Evolutionary conservation across 2,797 vertebrate genomes (phyloP), one percentile per base, ranked within the genome.

Genomic region (Haliaeetus vocifer): DNA sequence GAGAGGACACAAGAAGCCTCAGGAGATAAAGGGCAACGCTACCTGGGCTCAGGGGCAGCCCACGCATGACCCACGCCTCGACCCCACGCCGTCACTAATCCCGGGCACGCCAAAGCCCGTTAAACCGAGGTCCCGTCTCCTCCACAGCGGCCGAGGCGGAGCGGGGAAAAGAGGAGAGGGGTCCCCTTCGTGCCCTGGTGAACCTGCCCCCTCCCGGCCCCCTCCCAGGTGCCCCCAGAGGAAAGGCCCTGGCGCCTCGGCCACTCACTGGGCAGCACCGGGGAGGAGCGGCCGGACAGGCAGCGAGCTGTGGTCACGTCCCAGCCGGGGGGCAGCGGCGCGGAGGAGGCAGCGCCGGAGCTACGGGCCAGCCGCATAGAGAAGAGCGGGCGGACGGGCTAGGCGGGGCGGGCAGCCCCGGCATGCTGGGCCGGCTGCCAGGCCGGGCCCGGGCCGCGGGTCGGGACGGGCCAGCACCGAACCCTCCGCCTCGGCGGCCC

Each of bases 341-440:
- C 82, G 83, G 72, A 61, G 79, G 68, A 68, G 94, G 96, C 88
- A 87, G 86, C 95, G 71, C 80, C 53, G 62, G 70, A 29, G 38
- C 55, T 21, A 38, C 3, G 40, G 61, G 68, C 38, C 58, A 80
- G 75, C 80, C 20, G 55, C 88, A 79, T 33, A 8, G 49, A 4
- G 59, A 11, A 2, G 9, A 50, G 40, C 73, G 63, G 22, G 44
- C 23, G 40, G 56, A 6, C 35, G 18, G 40, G 50, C 45, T 5
- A 6, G 11, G 40, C 62, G 61, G 35, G 8, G 13, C 37, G 65
- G 74, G 62, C 67, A 77, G 89, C 85, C 90, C 95, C 94, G 92
- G 95, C 98, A 98, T 98, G 93, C 97, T 96, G 97, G 74, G 97
- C 68, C 55, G 37, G 73, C 80, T 49, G 50, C 87, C 49, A 26